Base-by-base conservation (phyloP, 2,113 vertebrate species). In the Ranitomeya imitator region DNA sequence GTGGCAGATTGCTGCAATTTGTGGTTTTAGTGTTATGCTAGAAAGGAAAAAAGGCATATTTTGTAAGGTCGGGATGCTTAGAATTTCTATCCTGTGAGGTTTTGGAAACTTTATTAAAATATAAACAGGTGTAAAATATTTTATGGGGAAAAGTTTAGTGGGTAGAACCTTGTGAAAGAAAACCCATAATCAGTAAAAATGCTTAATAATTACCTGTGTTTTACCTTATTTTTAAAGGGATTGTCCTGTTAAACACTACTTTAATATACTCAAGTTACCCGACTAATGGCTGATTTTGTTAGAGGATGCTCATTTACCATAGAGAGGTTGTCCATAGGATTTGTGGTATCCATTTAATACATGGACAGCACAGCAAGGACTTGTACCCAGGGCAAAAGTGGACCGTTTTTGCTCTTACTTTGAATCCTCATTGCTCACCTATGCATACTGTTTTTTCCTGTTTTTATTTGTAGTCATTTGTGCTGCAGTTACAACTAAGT, bases 21-120 rank as follows among this genome's bases (percentile, higher is more conserved):
- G 67, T 55, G 74, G 77, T 67, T 86, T 79, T 51, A 55, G 0
- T 83, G 63, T 67, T 86, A 26, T 87, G 71, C 88, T 83, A 86
- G 79, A 45, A 88, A 63, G 61, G 78, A 74, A 90, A 85, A 90
- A 60, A 54, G 78, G 2, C 84, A 84, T 90, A 90, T 86, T 91
- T 91, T 90, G 79, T 85, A 55, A 86, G 51, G 79, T 89, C 87
- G 89, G 85, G 51, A 79, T 54, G 79, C 52, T 91, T 91, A 79
- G 91, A 86, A 89, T 90, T 79, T 91, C 92, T 90, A 86, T 83
- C 82, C 74, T 86, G 12, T 85, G 60, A 88, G 79, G 83, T 89
- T 92, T 92, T 89, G 87, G 89, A 90, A 91, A 89, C 7, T 90
- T 90, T 37, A 82, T 91, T 83, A 86, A 90, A 71, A 88, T 90